Evolutionary conservation across 23 tunicate genomes (phyloP).

Genomic region (Diplosoma virens): DNA sequence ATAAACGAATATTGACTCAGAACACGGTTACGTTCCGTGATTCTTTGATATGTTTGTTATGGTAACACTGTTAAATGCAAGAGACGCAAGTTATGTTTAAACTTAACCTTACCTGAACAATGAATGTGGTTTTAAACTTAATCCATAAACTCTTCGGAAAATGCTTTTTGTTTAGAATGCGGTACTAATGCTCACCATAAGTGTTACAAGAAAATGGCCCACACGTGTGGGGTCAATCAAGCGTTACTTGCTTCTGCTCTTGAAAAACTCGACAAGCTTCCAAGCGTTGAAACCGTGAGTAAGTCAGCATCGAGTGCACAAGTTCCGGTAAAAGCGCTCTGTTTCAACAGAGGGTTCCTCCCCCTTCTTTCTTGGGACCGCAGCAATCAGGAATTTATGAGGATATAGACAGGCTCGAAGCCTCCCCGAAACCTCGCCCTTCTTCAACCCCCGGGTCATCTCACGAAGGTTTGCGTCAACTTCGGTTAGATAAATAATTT

Average conservation of each 20-base stretch:
- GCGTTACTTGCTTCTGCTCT: constrained; percentile 78
- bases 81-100: too few relatives aligned
- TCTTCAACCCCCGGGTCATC: constrained; percentile 32
- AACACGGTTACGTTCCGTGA: too few relatives aligned
- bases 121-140: too few relatives aligned
- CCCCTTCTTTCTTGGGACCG: not conserved
- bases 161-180: constrained; percentile 61
- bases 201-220: constrained; percentile 95
- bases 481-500: too few relatives aligned
- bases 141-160: too few relatives aligned
- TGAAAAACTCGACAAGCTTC: constrained; percentile 84
- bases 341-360: not conserved
- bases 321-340: not conserved
- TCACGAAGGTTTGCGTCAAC: too few relatives aligned
- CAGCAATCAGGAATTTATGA: constrained; percentile 68
- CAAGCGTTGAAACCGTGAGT: constrained; percentile 46
- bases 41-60: too few relatives aligned
- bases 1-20: too few relatives aligned
- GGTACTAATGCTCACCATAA: constrained; percentile 89
- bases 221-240: constrained; percentile 97
- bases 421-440: constrained; percentile 38
- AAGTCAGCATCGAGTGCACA: too few relatives aligned
- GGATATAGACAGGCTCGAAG: constrained; percentile 24
- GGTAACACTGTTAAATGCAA: too few relatives aligned
- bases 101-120: too few relatives aligned